Evolutionary conservation across 2,113 vertebrate species (phyloP), one percentile per base, ranked within the genome.

Genomic region (Tichodroma muraria): DNA sequence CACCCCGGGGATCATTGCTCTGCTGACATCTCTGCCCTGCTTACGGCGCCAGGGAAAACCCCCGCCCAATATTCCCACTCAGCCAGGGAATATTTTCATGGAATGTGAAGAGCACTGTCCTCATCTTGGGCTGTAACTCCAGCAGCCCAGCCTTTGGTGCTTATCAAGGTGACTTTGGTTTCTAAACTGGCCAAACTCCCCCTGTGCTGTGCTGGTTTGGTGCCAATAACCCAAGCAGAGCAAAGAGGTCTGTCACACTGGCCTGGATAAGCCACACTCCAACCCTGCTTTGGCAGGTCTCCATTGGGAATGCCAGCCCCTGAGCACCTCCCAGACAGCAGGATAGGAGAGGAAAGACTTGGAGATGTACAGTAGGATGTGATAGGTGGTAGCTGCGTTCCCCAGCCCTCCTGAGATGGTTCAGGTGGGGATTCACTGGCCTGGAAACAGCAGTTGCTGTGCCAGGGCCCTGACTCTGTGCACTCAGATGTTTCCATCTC

Each of bases 141-240:
- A 76, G 27, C 14, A 35, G 59, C 82, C 33, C 37, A 11, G 44
- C 17, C 40, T 10, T 24, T 14, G 35, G 44, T 42, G 73, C 38
- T 64, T 47, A 22, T 28, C 79, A 85, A 90, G 85, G 75, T 88
- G 83, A 90, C 87, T 80, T 92, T 80, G 85, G 24, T 57, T 69
- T 44, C 69, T 28, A 20, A 77, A 28, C 22, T 15, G 35, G 53
- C 35, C 50, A 49, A 49, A 64, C 2, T 22, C 0, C 3, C 31
- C 5, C 53, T 31, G 10, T 22, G 49, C 65, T 44, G 24, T 6
- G 33, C 49, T 88, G 82, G 23, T 47, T 52, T 60, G 60, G 23
- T 42, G 81, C 88, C 75, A 64, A 2, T 3, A 54, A 63, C 4
- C 63, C 71, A 4, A 30, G 8, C 35, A 28, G 7, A 28, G 49